Base-by-base conservation (phyloP, 2,797 vertebrate species). In the Graptemys geographica region DNA sequence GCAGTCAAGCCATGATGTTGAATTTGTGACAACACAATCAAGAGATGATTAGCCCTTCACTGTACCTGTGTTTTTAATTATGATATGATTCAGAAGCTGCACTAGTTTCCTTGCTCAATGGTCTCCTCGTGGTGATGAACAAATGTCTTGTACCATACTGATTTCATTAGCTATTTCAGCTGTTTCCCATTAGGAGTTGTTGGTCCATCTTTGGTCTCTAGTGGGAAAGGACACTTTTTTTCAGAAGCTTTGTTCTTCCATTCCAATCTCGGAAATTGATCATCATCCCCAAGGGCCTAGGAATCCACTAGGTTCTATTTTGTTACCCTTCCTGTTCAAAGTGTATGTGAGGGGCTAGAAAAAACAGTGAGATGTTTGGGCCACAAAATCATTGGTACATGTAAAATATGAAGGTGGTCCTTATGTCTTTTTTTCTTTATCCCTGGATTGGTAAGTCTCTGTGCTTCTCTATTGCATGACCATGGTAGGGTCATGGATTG, bases 91-190 rank as follows among this genome's bases (percentile, higher is more conserved):
- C 44, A 78, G 44, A 94, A 0, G 0, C 23, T 53, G 83, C 27
- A 12, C 79, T 86, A 49, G 23, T 91, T 95, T 86, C 27, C 65
- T 95, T 87, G 55, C 84, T 83, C 96, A 90, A 53, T 80, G 83
- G 76, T 89, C 87, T 69, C 21, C 74, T 94, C 84, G 79, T 9
- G 3, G 81, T 51, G 33, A 76, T 12, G 25, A 47, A 44, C 57
- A 89, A 95, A 88, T 83, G 88, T 95, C 88, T 93, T 92, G 94
- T 97, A 33, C 90, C 8, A 53, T 86, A 57, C 44, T 89, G 89
- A 59, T 51, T 90, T 89, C 94, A 62, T 90, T 69, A 82, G 85
- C 79, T 95, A 94, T 95, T 81, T 83, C 79, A 85, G 59, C 62
- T 92, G 81, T 95, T 91, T 78, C 76, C 0, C 79, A 6, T 92